phyloP scores from a whole-genome alignment of 2,888 invertebrate genomes.

The Prostheceraeus crozeri region DNA sequence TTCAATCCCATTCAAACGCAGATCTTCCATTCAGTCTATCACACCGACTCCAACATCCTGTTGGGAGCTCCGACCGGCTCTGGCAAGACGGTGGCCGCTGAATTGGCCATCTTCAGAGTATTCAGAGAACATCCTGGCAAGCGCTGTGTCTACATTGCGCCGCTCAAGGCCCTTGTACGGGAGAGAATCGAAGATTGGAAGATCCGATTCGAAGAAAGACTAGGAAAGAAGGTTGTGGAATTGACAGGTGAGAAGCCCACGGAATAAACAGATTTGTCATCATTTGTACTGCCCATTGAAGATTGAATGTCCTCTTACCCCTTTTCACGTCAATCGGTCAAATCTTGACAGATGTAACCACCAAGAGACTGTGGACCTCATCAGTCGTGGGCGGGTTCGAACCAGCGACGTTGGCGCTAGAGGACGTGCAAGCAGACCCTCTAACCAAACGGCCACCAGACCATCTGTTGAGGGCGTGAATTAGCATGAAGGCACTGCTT shows the following conservation, averaged over 20 bases:
- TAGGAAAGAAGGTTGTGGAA: constrained; percentile 59
- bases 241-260: constrained; percentile 36
- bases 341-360: no score
- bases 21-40: constrained; percentile 86
- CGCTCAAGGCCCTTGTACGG: constrained; percentile 88
- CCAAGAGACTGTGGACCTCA: no score
- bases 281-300: no score
- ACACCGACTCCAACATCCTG: constrained; percentile 83
- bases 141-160: constrained; percentile 80
- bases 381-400: no score
- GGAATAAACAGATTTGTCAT: no score
- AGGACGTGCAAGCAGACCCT: no score
- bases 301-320: no score
- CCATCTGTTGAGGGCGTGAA: no score
- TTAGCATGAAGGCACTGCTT: no score
- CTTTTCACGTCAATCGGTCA: no score
- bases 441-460: no score
- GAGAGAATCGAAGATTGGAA: constrained; percentile 91
- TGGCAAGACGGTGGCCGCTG: constrained; percentile 95
- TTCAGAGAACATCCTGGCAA: constrained; percentile 69
- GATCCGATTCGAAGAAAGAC: constrained; percentile 52
- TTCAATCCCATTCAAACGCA: constrained; percentile 99
- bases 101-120: constrained; percentile 87
- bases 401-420: no score
- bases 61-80: constrained; percentile 85